phyloP scores from a whole-genome alignment of 2,888 invertebrate genomes.

The Acheta domesticus region DNA sequence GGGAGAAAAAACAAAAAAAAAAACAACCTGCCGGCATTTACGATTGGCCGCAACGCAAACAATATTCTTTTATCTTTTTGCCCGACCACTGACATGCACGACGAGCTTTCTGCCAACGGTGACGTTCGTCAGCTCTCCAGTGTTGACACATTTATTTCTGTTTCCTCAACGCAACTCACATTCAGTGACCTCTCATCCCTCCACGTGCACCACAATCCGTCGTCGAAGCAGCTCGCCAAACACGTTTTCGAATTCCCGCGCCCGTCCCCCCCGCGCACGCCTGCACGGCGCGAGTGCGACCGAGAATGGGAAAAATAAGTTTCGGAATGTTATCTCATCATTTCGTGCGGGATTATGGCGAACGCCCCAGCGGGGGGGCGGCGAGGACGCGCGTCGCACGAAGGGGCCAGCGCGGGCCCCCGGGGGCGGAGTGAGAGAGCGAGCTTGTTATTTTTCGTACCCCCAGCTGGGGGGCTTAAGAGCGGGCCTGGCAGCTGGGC shows the following conservation, averaged over 20 bases:
- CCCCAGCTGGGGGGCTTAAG: neutral
- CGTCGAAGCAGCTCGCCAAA: neutral
- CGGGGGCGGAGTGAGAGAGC: neutral
- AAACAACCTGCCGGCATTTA: no score
- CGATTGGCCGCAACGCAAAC: no score
- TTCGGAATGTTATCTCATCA: neutral
- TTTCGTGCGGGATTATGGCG: neutral
- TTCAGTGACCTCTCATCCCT: neutral
- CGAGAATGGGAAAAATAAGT: neutral
- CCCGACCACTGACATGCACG: no score
- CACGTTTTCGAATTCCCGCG: neutral
- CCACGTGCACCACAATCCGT: neutral
- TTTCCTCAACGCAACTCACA: neutral
- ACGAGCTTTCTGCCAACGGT: no score
- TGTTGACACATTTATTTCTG: neutral
- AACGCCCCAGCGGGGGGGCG: neutral
- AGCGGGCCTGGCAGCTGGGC: neutral
- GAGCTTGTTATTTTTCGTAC: slow-evolving; percentile 18
- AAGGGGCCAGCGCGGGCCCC: neutral
- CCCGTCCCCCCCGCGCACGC: neutral
- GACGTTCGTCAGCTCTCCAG: neutral
- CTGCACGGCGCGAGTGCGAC: neutral
- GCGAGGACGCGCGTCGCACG: neutral
- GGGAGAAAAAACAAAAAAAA: no score
- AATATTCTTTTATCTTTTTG: no score